Evolutionary conservation across 2,113 vertebrate genomes (phyloP).

Genomic region (Excalfactoria chinensis): DNA sequence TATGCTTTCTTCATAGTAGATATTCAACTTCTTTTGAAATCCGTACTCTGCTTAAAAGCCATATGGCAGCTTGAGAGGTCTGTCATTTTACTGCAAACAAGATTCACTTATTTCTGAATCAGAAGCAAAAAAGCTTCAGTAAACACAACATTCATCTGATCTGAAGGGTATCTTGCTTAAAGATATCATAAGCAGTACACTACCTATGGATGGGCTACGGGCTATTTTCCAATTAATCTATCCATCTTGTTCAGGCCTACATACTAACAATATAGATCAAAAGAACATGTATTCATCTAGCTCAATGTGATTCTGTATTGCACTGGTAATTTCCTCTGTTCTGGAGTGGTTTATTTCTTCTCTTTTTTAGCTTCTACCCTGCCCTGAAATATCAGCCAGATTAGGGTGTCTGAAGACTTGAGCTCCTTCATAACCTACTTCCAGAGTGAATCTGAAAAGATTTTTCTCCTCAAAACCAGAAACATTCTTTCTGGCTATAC

Average conservation of each 20-base stretch:
- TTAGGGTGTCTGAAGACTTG: background rate
- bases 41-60: background rate
- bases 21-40: constrained; percentile 41
- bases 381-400: background rate
- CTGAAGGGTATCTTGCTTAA: background rate
- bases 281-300: background rate
- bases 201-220: background rate
- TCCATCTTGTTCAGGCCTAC: background rate
- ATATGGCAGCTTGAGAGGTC: background rate
- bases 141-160: background rate
- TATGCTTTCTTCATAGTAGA: background rate
- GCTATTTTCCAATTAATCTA: constrained; percentile 44
- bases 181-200: constrained; percentile 9
- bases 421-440: background rate
- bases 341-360: background rate
- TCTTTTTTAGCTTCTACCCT: background rate
- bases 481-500: background rate
- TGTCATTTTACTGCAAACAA: constrained; percentile 16
- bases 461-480: constrained; percentile 2
- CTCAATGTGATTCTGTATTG: background rate
- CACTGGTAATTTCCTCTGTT: background rate
- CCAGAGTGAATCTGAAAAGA: background rate
- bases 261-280: constrained; percentile 37
- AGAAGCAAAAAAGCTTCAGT: background rate
- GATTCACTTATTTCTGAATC: constrained; percentile 19